These are phyloP conservation scores for Sarotherodon lohbergeri DNA, from an alignment of 2,113 vertebrate genomes.

Conservation along the genomic window DNA sequence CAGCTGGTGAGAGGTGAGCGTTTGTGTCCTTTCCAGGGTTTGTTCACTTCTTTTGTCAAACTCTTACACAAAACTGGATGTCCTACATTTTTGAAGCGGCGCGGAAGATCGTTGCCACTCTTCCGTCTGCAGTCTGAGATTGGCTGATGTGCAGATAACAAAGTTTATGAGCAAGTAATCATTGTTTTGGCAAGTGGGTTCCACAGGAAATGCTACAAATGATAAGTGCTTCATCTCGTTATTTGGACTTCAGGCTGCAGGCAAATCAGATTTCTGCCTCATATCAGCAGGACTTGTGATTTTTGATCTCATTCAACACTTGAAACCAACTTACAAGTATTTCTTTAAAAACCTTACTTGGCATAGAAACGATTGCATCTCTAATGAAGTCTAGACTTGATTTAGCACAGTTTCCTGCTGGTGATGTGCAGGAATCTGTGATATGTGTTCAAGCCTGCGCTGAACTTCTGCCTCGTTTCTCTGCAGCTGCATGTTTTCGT, in stretches of 20 bases:
- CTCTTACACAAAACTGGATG: not conserved
- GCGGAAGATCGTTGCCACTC: not conserved
- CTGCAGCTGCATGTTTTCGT: not conserved
- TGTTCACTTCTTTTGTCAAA: not conserved
- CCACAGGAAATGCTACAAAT: not conserved
- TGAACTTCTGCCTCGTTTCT: not conserved
- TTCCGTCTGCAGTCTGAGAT: not conserved
- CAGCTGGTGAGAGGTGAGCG: not conserved
- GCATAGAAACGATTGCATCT: not conserved
- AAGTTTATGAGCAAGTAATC: not conserved
- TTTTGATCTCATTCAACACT: not conserved
- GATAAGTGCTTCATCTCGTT: not conserved
- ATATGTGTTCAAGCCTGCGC: not conserved
- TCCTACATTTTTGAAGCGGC: not conserved
- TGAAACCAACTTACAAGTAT: not conserved
- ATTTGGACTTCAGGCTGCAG: not conserved
- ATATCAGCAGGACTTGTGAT: not conserved
- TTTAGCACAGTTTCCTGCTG: not conserved
- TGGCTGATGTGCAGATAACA: not conserved
- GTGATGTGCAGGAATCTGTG: not conserved
- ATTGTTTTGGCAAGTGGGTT: not conserved
- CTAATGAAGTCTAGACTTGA: not conserved
- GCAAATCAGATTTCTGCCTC: not conserved
- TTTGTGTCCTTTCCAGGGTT: not conserved
- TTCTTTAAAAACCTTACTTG: not conserved